phyloP scores from a whole-genome alignment of 2,888 invertebrate genomes.

The Pandemis cinnamomeana region DNA sequence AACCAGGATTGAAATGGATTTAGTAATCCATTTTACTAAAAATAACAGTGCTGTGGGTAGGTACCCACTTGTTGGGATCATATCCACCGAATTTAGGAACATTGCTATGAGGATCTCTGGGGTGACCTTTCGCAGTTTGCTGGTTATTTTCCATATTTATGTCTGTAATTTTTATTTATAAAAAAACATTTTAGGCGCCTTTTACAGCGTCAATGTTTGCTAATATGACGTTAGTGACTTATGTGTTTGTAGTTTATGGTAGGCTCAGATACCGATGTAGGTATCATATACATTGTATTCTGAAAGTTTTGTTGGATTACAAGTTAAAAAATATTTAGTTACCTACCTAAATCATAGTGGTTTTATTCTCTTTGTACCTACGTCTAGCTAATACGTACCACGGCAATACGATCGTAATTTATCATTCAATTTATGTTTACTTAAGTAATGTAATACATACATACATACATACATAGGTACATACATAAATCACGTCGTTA shows the following conservation, averaged over 20 bases:
- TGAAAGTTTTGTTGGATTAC: too few species aligned
- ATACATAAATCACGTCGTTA: too few species aligned
- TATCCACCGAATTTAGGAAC: constrained; percentile 69
- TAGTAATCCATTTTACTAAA: neutral
- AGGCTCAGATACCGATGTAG: neutral
- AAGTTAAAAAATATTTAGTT: too few species aligned
- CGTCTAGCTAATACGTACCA: too few species aligned
- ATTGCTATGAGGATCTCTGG: constrained; percentile 66
- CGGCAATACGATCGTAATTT: too few species aligned
- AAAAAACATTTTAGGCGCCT: neutral
- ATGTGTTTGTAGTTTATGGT: neutral
- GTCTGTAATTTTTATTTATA: neutral
- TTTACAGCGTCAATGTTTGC: neutral
- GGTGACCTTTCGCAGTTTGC: constrained; percentile 49
- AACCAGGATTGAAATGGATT: too few species aligned
- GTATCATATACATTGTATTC: too few species aligned
- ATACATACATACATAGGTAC: too few species aligned
- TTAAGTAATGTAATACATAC: too few species aligned
- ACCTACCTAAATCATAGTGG: too few species aligned
- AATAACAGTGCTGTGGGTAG: neutral
- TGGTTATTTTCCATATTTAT: constrained; percentile 49
- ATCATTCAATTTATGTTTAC: too few species aligned
- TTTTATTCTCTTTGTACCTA: too few species aligned
- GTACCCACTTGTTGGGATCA: constrained; percentile 64
- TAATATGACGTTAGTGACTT: neutral